Percentiles rank a stretch among this genome's conserved stretches.
phyloP scores from a whole-genome alignment of 2,888 invertebrate genomes.

The Melanostoma mellinum region DNA sequence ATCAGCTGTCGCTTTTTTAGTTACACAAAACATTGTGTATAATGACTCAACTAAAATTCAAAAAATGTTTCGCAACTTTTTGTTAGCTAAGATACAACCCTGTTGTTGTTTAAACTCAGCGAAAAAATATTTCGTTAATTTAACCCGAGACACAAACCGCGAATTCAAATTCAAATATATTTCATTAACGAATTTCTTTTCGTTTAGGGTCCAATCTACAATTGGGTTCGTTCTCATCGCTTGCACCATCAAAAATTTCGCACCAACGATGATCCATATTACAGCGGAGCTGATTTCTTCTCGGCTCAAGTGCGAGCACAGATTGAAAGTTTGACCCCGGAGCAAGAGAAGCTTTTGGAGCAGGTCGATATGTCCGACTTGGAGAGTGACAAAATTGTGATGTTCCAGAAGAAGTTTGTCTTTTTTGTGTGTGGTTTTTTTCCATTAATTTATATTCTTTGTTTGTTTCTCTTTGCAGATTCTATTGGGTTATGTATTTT shows the following conservation, averaged over 20 bases:
- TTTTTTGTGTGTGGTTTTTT: not conserved
- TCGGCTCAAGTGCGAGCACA: constrained; percentile 91
- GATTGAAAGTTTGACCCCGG: constrained; percentile 85
- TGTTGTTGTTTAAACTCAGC: no score
- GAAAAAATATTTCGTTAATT: constrained; percentile 17
- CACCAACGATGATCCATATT: constrained; percentile 91
- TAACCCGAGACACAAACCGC: constrained; percentile 70
- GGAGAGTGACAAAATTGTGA: constrained; percentile 88
- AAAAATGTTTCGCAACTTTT: no score
- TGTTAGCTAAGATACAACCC: no score
- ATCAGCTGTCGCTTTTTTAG: no score
- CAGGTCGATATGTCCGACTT: constrained; percentile 91
- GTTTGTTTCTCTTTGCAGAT: constrained; percentile 82
- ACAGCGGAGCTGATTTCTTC: constrained; percentile 90
- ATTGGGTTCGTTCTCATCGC: constrained; percentile 92
- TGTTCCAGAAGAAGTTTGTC: constrained; percentile 90
- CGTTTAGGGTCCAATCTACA: constrained; percentile 90
- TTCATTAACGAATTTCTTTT: constrained; percentile 16
- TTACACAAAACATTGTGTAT: no score
- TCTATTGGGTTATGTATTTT: constrained; percentile 87
- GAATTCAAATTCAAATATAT: not conserved
- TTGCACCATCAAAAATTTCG: constrained; percentile 91
- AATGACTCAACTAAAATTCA: no score
- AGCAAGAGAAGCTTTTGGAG: constrained; percentile 85
- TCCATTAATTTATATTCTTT: not conserved